Evolutionary conservation across 2,113 vertebrate genomes (phyloP).

Genomic region (Acrocephalus arundinaceus): DNA sequence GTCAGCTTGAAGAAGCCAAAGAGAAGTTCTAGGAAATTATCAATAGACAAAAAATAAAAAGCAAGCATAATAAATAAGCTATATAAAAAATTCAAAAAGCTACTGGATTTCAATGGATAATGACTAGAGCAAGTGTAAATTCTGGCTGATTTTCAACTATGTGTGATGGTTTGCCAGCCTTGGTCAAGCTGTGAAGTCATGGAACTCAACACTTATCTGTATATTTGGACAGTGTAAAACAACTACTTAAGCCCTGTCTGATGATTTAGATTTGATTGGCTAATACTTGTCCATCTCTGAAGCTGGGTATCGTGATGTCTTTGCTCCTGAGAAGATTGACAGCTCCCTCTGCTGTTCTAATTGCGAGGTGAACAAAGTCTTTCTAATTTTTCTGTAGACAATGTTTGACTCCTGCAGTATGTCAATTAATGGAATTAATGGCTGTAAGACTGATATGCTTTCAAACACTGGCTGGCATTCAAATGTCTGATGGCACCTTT

Average conservation of each 20-base stretch:
- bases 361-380: background rate
- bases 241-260: background rate
- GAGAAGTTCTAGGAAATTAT: background rate
- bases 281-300: background rate
- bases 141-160: background rate
- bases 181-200: background rate
- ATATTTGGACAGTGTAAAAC: background rate
- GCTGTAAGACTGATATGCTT: conserved; percentile 46
- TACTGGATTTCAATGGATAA: background rate
- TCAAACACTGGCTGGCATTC: conserved; percentile 39
- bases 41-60: background rate
- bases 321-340: conserved; percentile 64
- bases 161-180: fast-evolving
- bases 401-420: conserved; percentile 7
- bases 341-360: conserved; percentile 72
- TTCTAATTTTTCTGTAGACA: background rate
- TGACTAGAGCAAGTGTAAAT: background rate
- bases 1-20: background rate
- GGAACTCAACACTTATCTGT: background rate
- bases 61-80: background rate
- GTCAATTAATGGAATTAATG: conserved; percentile 68
- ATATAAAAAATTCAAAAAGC: background rate
- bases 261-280: background rate
- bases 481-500: conserved; percentile 43
- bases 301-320: background rate